Evolutionary conservation across 2,113 vertebrate genomes (phyloP), one percentile per base, ranked within the genome.

Genomic region (Mastomys coucha): DNA sequence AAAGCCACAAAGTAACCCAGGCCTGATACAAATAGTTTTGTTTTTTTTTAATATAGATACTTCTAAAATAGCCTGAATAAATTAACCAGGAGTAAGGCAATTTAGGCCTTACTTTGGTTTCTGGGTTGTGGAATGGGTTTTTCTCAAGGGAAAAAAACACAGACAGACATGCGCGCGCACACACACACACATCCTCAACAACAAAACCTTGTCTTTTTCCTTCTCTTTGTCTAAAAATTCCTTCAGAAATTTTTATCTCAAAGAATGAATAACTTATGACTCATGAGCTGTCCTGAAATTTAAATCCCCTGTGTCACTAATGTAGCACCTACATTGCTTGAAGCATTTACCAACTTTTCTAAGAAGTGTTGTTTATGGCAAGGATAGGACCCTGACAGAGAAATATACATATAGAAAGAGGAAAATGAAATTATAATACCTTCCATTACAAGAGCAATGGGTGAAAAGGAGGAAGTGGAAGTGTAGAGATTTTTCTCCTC

Each of bases 51-150:
- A n/a, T 72, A 94, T 95, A 67, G 89, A 39, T 28, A 93, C 93
- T 97, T 97, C 31, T 94, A 78, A 96, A 22, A 10, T 89, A 53
- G 76, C 42, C 49, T 72, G 86, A 5, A 96, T 97, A 85, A 93
- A 82, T 93, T 86, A 91, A 11, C 75, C 31, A 67, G 16, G 75
- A 90, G 16, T 70, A n/a, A 42, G 0, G 0, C 11, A 70, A 31
- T 73, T 56, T 85, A 73, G 7, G 82, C 24, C 11, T 13, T 67
- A 17, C 11, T 13, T 67, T 26, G 65, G 10, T 67, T 67, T 17
- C 7, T 84, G 3, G 13, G 5, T 60, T 88, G 67, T 77, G 0
- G 9, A 6, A 12, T 12, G 24, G 36, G 20, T 36, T 70, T 17
- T 70, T 6, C 5, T 70, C 28, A 36, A n/a, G 6, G 33, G 33